Base-by-base conservation (phyloP, 2,113 vertebrate species). In the Pomatostomus ruficeps region DNA sequence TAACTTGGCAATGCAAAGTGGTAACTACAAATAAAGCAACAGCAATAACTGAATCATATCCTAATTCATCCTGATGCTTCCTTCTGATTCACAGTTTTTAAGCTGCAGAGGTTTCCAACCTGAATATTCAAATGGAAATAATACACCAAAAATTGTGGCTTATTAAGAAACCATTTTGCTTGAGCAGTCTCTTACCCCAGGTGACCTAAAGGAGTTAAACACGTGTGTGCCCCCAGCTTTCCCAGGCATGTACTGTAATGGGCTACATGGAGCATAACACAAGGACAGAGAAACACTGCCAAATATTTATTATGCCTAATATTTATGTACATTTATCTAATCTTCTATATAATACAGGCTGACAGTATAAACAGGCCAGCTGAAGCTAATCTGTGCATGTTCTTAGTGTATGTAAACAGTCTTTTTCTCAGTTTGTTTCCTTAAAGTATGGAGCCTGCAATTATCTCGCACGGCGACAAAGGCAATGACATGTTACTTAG, bases 361-460 rank as follows among this genome's bases (percentile, higher is more conserved):
- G 96, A 97, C 97, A 97, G 94, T 90, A 95, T 68, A 96, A 97
- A 97, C 90, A 96, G 93, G 75, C 92, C 63, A 88, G 91, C 75
- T 95, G 91, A 96, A 97, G 95, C 94, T 97, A 90, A 97, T 96
- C 94, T 93, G 72, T 68, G 54, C 68, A 35, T 83, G 85, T 93
- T 96, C 81, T 88, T 93, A 54, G 51, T 72, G 36, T 97, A 97
- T 95, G 96, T 96, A 97, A 98, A 97, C 67, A 97, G 91, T 85
- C 85, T 95, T 96, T 95, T 95, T 85, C 91, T 94, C 90, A 74
- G 81, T 95, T 97, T 95, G 89, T 92, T 97, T 97, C 96, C 96
- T 97, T 96, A 95, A 97, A 97, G 93, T 82, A 93, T 54, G 80
- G 77, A 97, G 90, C 87, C 96, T 95, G 95, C 97, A 98, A 98